Percentiles rank a stretch among this genome's conserved stretches.
Conservation (phyloP, 2,888 invertebrate genomes). For the Drosophila silvestris region DNA sequence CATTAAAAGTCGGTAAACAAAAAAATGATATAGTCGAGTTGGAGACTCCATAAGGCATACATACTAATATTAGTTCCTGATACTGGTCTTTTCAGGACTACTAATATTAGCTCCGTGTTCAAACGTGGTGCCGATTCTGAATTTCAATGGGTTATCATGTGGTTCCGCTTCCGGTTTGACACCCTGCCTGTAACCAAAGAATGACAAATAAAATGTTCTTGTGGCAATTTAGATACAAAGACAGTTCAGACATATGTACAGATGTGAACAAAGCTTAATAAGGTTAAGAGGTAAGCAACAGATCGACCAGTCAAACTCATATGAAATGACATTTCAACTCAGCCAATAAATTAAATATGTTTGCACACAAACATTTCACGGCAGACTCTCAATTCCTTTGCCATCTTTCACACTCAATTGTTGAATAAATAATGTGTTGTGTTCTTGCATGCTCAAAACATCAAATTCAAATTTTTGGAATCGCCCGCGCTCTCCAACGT, state of each 20-base stretch:
- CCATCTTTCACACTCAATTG: slow-evolving; percentile 21
- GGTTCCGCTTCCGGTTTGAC: not conserved
- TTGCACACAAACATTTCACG: not conserved
- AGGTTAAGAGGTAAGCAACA: slow-evolving; percentile 35
- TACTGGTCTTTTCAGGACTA: not conserved
- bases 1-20: no score
- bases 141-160: not conserved
- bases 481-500: not conserved
- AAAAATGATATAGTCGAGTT: no score
- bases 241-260: not conserved
- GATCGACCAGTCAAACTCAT: slow-evolving; percentile 19
- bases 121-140: not conserved
- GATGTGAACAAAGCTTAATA: slow-evolving; percentile 40
- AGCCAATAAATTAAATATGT: slow-evolving; percentile 51
- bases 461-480: not conserved
- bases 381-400: not conserved
- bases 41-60: no score
- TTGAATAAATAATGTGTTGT: slow-evolving; percentile 57
- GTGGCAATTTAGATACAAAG: not conserved
- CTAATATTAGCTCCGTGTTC: not conserved
- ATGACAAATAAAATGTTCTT: not conserved
- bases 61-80: not conserved
- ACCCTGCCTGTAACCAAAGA: not conserved
- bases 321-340: slow-evolving; percentile 60
- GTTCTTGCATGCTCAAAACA: slow-evolving; percentile 11